phyloP scores from a whole-genome alignment of 2,113 vertebrate species.

The Microcebus lehilahytsara region DNA sequence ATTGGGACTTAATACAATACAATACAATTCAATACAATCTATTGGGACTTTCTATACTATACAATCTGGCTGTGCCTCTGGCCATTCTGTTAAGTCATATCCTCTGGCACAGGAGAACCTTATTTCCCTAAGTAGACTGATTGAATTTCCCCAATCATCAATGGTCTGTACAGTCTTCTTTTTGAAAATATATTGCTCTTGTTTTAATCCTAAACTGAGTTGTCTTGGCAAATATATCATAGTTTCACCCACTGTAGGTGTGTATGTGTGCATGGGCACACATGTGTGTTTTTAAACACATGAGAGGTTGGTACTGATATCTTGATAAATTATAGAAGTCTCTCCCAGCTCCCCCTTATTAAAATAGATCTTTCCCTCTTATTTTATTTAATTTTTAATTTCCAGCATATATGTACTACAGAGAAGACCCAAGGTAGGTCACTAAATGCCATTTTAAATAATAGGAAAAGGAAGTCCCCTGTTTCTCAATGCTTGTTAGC shows the following conservation, averaged over 20 bases:
- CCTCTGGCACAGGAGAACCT: neutral
- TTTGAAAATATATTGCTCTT: neutral
- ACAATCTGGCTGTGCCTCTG: neutral
- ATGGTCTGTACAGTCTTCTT: neutral
- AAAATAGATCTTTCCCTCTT: neutral
- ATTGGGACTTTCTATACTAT: neutral
- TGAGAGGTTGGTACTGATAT: neutral
- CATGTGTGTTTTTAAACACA: neutral
- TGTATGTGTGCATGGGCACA: neutral
- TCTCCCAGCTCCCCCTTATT: neutral
- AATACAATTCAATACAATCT: neutral
- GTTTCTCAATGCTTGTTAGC: neutral
- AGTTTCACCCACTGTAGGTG: neutral
- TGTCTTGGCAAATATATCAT: neutral
- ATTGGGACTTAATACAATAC: neutral
- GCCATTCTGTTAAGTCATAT: neutral
- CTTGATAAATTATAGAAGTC: neutral
- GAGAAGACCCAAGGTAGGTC: neutral
- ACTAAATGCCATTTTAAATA: slow-evolving; percentile 12
- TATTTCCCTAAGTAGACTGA: neutral
- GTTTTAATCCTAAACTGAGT: neutral
- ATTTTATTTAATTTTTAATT: slow-evolving; percentile 27
- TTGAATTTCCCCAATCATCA: neutral
- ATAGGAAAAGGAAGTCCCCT: neutral
- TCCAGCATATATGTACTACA: neutral